Evolutionary conservation across 2,113 vertebrate species (phyloP).

Genomic region (Prietella phreatophila): DNA sequence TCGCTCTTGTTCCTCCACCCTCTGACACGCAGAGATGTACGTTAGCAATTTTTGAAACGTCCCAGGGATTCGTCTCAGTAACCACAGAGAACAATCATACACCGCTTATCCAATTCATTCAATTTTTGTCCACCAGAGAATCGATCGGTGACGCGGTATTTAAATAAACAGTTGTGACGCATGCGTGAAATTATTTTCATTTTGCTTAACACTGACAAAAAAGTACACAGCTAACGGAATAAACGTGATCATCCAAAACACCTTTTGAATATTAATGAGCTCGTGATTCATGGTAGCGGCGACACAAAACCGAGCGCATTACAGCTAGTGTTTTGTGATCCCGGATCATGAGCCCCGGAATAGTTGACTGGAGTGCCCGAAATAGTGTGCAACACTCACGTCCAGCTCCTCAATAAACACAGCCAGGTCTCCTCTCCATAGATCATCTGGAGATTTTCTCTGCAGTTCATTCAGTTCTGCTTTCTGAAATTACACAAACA

Average conservation of each 20-base stretch:
- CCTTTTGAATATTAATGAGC: neutral
- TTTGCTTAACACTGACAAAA: neutral
- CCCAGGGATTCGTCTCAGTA: neutral
- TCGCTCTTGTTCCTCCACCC: conserved; percentile 85
- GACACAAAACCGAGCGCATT: neutral
- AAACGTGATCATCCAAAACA: neutral
- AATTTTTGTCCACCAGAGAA: neutral
- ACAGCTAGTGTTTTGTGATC: neutral
- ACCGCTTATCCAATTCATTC: neutral
- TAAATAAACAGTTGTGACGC: neutral
- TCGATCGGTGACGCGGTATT: neutral
- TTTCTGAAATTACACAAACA: conserved; percentile 70
- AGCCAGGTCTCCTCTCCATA: conserved; percentile 95
- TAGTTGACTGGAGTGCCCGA: too few relatives aligned
- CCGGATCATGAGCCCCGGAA: neutral
- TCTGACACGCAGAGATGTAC: conserved; percentile 61
- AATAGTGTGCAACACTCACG: conserved; percentile 70
- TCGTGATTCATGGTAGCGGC: neutral
- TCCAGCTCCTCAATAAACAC: conserved; percentile 93
- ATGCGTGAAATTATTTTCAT: neutral
- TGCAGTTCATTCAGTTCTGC: conserved; percentile 85
- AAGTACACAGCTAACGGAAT: neutral
- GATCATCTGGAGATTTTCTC: conserved; percentile 84
- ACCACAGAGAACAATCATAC: neutral
- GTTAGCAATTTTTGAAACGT: neutral